phyloP scores from a whole-genome alignment of 2,888 invertebrate species.

The Tetramorium bicarinatum region DNA sequence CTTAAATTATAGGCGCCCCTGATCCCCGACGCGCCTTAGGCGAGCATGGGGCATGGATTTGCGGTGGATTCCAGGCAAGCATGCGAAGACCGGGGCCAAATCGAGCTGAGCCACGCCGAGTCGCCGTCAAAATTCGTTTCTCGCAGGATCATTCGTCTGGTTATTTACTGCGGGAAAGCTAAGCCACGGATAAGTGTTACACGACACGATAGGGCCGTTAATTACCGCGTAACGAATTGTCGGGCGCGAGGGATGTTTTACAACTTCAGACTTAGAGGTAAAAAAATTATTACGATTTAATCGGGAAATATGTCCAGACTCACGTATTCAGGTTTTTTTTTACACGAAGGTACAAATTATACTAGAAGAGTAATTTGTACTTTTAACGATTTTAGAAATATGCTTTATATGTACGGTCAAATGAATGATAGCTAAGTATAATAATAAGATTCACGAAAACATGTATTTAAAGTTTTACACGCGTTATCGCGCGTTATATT shows the following conservation, averaged over 20 bases:
- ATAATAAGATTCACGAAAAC: background rate
- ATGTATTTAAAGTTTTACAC: background rate
- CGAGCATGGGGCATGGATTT: conserved; percentile 73
- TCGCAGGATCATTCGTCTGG: conserved; percentile 29
- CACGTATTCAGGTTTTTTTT: background rate
- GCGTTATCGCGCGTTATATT: background rate
- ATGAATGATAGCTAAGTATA: background rate
- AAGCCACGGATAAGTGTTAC: conserved; percentile 49
- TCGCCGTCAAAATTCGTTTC: conserved; percentile 9
- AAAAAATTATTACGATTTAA: conserved; percentile 34
- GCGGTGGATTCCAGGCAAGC: conserved; percentile 74
- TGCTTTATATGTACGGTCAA: background rate
- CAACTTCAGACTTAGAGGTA: conserved; percentile 13
- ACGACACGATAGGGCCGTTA: conserved; percentile 52
- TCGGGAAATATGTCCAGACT: background rate
- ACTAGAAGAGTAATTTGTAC: background rate
- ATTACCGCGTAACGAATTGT: conserved; percentile 44
- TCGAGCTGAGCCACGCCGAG: background rate
- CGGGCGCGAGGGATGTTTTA: conserved; percentile 21
- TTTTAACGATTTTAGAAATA: background rate
- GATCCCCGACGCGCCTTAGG: conserved; percentile 73
- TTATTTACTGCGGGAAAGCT: conserved; percentile 31
- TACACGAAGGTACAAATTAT: background rate
- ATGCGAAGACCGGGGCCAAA: conserved; percentile 59
- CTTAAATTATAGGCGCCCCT: conserved; percentile 82